Evolutionary conservation across 92 coral and sea anemone genomes (phyloP).

Genomic region (Phymanthus crucifer): DNA sequence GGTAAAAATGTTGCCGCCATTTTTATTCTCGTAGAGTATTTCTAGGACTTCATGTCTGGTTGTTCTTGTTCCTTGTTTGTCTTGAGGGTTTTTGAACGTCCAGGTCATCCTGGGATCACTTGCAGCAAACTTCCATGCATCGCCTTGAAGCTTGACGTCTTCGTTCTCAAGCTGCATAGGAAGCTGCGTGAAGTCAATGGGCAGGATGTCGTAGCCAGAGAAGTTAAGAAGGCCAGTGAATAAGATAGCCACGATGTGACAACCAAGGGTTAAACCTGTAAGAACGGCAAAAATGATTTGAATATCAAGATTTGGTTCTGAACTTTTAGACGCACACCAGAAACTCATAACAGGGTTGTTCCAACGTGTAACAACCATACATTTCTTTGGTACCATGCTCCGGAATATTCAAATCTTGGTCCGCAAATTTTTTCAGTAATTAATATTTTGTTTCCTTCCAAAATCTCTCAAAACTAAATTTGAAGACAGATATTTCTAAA

Average conservation of each 20-base stretch:
- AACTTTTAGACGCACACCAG: no score
- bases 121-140: conserved; percentile 67
- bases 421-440: no score
- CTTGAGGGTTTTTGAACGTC: conserved; percentile 43
- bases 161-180: conserved; percentile 68
- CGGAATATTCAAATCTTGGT: no score
- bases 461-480: no score
- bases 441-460: no score
- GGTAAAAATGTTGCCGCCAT: conserved; percentile 46
- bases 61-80: conserved; percentile 27
- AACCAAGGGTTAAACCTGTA: conserved; percentile 56
- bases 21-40: conserved; percentile 53
- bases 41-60: conserved; percentile 43
- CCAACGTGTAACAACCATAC: no score
- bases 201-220: conserved; percentile 63
- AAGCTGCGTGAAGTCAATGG: conserved; percentile 57
- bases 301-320: no score
- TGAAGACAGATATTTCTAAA: no score
- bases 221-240: conserved; percentile 50
- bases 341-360: no score
- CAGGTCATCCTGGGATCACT: conserved; percentile 51
- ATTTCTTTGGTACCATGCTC: no score
- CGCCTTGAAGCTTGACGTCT: conserved; percentile 60
- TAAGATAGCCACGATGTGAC: conserved; percentile 53
- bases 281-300: background rate